Base-by-base conservation (phyloP, 2,888 invertebrate species). In the Petrolisthes cinctipes region DNA sequence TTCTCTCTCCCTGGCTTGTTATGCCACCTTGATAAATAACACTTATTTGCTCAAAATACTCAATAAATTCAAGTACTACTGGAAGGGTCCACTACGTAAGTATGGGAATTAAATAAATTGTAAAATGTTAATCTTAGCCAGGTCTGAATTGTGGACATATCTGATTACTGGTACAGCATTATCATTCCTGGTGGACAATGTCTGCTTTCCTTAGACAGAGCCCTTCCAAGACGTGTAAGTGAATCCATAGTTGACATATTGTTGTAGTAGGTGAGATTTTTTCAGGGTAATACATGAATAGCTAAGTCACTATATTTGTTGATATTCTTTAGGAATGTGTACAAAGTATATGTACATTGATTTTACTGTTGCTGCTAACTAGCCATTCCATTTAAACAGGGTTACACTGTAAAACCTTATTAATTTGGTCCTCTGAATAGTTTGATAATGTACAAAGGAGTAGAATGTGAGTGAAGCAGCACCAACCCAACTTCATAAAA, bases 1-100 rank as follows among this genome's bases (percentile, higher is more conserved):
- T 86, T 86, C 86, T 83, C 78, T 83, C 79, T 78, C 80, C 57
- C 83, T 79, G 86, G 86, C 86, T 83, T 82, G 53, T 79, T 83
- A 80, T 80, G 86, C 83, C 86, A 83, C 78, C 79, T 86, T 86
- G 86, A 86, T 86, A 86, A 86, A 80, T 75, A 83, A 83, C 66
- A 86, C 86, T 86, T 88, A 75, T 88, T 88, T 88, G 87, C 87
- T 88, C 87, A 88, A 88, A 88, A 84, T 88, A 84, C 84, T 83
- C 80, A 86, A 82, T 86, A 86, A 86, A 86, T 86, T 86, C 81
- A 88, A 84, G 87, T 81, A 88, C 76, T 88, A 81, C 84, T 88
- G 84, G 87, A 88, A 88, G 87, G 87, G 75, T 83, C 87, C 73
- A 84, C 80, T 87, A 73, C 66, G 66, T 68, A 54, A 56, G 79